These are phyloP conservation scores for Illadopsis cleaveri DNA, from an alignment of 2,113 vertebrate species.

Conservation along the genomic window DNA sequence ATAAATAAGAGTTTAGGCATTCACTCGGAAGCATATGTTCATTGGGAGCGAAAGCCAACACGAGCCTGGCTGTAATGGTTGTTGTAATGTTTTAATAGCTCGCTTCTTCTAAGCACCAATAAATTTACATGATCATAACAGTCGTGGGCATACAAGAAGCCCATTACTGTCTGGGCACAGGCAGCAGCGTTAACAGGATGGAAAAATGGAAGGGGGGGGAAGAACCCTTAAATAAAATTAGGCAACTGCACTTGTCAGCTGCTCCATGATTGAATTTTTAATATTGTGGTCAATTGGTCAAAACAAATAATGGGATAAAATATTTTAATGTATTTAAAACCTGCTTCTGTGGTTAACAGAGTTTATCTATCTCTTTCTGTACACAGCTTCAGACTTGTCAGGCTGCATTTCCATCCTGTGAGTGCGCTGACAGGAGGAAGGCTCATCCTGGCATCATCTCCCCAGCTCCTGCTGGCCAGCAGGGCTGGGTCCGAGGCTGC, in stretches of 20 bases:
- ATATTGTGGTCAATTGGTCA: constrained; percentile 86
- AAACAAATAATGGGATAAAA: constrained; percentile 85
- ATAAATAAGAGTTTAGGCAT: constrained; percentile 99
- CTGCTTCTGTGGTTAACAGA: constrained; percentile 69
- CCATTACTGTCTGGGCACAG: constrained; percentile 88
- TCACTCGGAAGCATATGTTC: constrained; percentile 98
- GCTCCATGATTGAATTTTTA: constrained; percentile 86
- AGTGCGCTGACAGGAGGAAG: not conserved
- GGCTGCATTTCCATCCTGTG: constrained; percentile 36
- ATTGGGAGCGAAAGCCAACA: constrained; percentile 90
- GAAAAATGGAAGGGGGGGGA: constrained; percentile 75
- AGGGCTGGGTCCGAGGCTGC: not conserved
- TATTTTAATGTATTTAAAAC: constrained; percentile 82
- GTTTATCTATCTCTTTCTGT: constrained; percentile 47
- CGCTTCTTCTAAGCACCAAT: constrained; percentile 94
- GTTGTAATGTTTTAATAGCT: constrained; percentile 99
- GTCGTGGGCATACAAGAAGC: constrained; percentile 87
- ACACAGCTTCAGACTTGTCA: constrained; percentile 1
- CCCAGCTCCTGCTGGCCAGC: not conserved
- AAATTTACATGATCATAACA: constrained; percentile 95
- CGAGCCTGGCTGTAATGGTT: constrained; percentile 93
- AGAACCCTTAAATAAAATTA: constrained; percentile 83
- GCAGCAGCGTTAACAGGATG: constrained; percentile 82
- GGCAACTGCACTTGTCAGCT: constrained; percentile 83
- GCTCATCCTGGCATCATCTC: not conserved